A percentile compares a stretch with the other conserved stretches of the same genome.
Evolutionary conservation across 2,113 vertebrate genomes (phyloP).

Genomic region (Uria aalge): DNA sequence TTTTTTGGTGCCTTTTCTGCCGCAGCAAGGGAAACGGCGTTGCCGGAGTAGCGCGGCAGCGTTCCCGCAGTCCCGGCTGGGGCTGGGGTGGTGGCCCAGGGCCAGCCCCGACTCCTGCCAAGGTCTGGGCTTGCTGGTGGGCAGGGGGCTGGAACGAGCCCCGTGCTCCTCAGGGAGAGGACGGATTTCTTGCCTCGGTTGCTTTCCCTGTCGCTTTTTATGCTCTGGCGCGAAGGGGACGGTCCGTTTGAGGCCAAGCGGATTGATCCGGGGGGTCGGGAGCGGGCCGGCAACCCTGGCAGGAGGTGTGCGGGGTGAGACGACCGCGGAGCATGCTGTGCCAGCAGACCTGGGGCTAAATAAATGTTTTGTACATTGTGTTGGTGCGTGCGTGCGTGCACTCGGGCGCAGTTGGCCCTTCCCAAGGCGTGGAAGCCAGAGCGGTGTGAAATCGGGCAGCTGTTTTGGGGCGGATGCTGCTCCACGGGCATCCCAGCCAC

Average conservation of each 20-base stretch:
- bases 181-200: neutral
- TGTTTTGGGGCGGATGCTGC: neutral
- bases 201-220: neutral
- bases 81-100: neutral
- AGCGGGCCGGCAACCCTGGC: neutral
- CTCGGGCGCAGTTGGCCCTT: fast-evolving
- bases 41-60: neutral
- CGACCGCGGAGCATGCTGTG: neutral
- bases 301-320: neutral
- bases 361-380: constrained; percentile 59
- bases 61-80: neutral
- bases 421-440: neutral
- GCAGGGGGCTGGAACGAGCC: neutral
- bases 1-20: neutral
- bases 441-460: fast-evolving
- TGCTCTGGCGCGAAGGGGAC: fast-evolving
- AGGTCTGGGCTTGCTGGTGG: neutral
- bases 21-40: neutral
- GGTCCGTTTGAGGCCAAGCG: fast-evolving
- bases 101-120: neutral
- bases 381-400: neutral
- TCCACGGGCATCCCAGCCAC: fast-evolving
- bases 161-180: neutral
- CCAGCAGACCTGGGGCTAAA: constrained; percentile 36
- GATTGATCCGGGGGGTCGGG: neutral